These are phyloP conservation scores for Platysteira castanea DNA, from an alignment of 2,113 vertebrate genomes.

Conservation along the genomic window DNA sequence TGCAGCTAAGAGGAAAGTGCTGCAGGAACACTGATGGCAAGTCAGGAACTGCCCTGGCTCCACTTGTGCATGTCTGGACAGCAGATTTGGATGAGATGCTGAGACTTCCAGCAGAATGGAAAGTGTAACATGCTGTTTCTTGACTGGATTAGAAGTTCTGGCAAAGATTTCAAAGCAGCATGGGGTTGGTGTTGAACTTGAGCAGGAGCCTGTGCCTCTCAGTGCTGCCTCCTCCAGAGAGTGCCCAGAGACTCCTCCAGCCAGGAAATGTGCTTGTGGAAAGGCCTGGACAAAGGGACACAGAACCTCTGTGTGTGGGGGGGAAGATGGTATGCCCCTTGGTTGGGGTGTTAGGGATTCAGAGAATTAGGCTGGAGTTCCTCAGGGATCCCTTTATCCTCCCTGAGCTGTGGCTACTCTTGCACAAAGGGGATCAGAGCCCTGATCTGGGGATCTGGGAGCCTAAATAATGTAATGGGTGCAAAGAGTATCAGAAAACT, in stretches of 20 bases:
- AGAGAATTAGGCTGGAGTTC: not conserved
- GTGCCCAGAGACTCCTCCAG: not conserved
- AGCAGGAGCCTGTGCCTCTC: not conserved
- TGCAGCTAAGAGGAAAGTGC: not conserved
- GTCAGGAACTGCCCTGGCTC: not conserved
- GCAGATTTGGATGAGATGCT: not conserved
- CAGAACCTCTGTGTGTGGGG: not conserved
- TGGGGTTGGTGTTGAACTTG: not conserved
- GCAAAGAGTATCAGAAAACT: not conserved
- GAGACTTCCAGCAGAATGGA: not conserved
- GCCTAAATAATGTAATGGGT: not conserved
- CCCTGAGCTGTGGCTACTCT: not conserved
- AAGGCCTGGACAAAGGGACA: not conserved
- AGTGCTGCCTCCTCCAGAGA: not conserved
- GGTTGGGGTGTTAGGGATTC: not conserved
- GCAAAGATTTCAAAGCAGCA: slow-evolving; percentile 13
- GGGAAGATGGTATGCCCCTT: not conserved
- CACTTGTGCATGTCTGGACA: not conserved
- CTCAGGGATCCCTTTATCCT: not conserved
- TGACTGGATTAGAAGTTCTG: slow-evolving; percentile 8
- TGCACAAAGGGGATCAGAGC: not conserved
- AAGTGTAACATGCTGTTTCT: slow-evolving; percentile 12
- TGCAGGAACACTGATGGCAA: not conserved
- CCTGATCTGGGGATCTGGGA: not conserved
- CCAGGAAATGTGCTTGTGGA: not conserved